phyloP scores from a whole-genome alignment of 2,888 invertebrate genomes.

The Rhorus exstirpatorius region DNA sequence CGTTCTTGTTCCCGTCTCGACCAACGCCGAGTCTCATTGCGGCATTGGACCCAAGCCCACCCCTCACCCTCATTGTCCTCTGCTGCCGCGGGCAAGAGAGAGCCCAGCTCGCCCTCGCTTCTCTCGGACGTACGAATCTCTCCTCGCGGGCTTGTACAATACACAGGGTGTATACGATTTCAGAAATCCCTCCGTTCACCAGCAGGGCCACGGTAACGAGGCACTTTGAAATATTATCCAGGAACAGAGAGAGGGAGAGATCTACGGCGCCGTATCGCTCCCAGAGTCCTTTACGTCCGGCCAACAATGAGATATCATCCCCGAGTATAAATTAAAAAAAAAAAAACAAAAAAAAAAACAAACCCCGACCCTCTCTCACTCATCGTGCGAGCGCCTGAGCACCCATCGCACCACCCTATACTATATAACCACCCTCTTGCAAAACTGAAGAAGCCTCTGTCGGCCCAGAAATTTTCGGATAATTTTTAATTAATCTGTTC shows the following conservation, averaged over 20 bases:
- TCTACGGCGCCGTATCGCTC: slow-evolving; percentile 76
- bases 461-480: slow-evolving; percentile 77
- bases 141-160: slow-evolving; percentile 49
- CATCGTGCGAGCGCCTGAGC: slow-evolving; percentile 28
- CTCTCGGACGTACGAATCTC: slow-evolving; percentile 62
- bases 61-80: slow-evolving; percentile 70
- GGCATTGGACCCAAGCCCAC: slow-evolving; percentile 58
- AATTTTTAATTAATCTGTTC: slow-evolving; percentile 80
- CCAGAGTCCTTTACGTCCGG: slow-evolving; percentile 72
- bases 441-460: slow-evolving; percentile 74
- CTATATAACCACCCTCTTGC: slow-evolving; percentile 48
- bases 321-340: slow-evolving; percentile 10
- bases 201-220: slow-evolving; percentile 69
- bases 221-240: slow-evolving; percentile 84
- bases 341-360: slow-evolving; percentile 9
- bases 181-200: slow-evolving; percentile 66
- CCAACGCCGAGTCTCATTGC: slow-evolving; percentile 53
- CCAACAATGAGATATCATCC: slow-evolving; percentile 77
- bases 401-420: slow-evolving; percentile 30
- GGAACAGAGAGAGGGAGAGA: slow-evolving; percentile 47
- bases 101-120: slow-evolving; percentile 64
- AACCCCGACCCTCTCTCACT: slow-evolving; percentile 42
- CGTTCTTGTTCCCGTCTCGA: slow-evolving; percentile 67
- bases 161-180: slow-evolving; percentile 55
- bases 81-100: slow-evolving; percentile 55